Evolutionary conservation across 2,888 invertebrate genomes (phyloP).

Genomic region (Arenicola marina): DNA sequence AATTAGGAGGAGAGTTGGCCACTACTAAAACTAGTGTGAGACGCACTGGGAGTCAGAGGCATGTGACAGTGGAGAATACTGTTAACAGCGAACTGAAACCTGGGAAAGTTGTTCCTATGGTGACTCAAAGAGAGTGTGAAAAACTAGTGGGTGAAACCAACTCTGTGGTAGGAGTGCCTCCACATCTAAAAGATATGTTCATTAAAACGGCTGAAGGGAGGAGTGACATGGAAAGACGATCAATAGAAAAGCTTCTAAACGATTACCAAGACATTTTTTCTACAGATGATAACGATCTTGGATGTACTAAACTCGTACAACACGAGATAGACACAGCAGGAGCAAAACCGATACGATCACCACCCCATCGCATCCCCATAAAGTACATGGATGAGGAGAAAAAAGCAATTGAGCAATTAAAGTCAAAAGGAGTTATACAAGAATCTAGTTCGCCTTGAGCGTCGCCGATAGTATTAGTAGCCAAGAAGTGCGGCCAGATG

Average conservation of each 20-base stretch:
- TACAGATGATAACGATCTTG: too few relatives aligned
- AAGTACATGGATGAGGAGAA: background rate
- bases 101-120: too few relatives aligned
- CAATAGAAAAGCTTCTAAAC: background rate
- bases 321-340: background rate
- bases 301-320: background rate
- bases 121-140: too few relatives aligned
- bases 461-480: background rate
- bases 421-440: background rate
- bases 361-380: background rate
- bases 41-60: too few relatives aligned
- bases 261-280: background rate
- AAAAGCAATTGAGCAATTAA: background rate
- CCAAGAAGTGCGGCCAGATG: background rate
- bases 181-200: background rate
- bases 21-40: too few relatives aligned
- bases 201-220: background rate
- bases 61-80: too few relatives aligned
- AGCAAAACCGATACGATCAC: background rate
- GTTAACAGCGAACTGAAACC: too few relatives aligned
- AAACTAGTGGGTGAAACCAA: background rate
- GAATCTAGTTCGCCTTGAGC: conserved; percentile 1
- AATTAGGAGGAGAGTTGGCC: too few relatives aligned
- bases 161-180: background rate
- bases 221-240: background rate